A percentile compares a stretch with the other conserved stretches of the same genome.
Conservation (phyloP, 2,113 vertebrate genomes). For the Pseudorhombus dupliciocellatus region DNA sequence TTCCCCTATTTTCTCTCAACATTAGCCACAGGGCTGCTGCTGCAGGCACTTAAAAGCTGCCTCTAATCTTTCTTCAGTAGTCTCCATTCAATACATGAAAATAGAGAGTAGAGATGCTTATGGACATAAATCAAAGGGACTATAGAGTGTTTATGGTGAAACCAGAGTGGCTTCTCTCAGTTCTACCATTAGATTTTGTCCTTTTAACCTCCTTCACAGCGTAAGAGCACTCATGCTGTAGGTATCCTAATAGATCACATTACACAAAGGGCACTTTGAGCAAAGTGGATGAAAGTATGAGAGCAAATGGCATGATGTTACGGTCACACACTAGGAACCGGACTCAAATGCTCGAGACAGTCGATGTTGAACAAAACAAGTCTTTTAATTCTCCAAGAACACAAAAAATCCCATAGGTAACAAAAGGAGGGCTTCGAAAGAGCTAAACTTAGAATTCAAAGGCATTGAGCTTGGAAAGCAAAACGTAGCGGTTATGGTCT, state of each 20-base stretch:
- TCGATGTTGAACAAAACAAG: too few species aligned
- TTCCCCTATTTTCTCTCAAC: constrained; percentile 43
- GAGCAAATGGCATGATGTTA: not conserved
- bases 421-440: too few species aligned
- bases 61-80: constrained; percentile 20
- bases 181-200: constrained; percentile 17
- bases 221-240: constrained; percentile 13
- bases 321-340: too few species aligned
- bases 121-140: constrained; percentile 38
- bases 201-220: constrained; percentile 30
- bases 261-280: constrained; percentile 16
- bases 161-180: constrained; percentile 33
- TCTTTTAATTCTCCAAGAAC: too few species aligned
- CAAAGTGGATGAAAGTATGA: not conserved
- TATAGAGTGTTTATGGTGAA: not conserved
- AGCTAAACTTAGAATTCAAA: too few species aligned
- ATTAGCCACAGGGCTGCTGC: constrained; percentile 25
- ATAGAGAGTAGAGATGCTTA: constrained; percentile 12
- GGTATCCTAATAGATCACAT: constrained; percentile 25
- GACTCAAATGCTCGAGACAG: too few species aligned
- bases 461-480: too few species aligned
- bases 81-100: constrained; percentile 1
- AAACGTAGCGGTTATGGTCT: too few species aligned
- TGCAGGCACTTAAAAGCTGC: constrained; percentile 5
- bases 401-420: too few species aligned